Conservation (phyloP, 2,888 invertebrate species). For the Cantharis rufa region DNA sequence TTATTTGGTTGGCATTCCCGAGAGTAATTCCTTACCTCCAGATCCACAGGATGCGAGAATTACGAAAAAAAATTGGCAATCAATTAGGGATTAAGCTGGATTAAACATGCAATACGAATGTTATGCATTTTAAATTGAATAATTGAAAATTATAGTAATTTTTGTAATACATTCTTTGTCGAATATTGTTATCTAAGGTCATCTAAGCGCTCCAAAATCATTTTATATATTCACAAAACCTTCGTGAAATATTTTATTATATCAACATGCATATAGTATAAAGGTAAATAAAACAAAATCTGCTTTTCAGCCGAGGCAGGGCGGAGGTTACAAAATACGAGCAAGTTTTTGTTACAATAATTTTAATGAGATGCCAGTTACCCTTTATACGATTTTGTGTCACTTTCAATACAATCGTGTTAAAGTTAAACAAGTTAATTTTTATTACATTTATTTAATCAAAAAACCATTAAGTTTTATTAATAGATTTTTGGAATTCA, state of each 20-base stretch:
- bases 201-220: not conserved
- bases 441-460: not conserved
- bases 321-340: too few species aligned
- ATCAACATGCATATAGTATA: not conserved
- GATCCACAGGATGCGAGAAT: too few species aligned
- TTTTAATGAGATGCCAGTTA: not conserved
- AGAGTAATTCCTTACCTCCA: too few species aligned
- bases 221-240: not conserved
- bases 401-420: not conserved
- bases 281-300: not conserved
- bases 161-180: not conserved
- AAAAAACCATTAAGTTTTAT: not conserved
- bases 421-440: not conserved
- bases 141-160: not conserved
- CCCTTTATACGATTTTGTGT: not conserved
- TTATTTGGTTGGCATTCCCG: too few species aligned
- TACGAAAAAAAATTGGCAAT: too few species aligned
- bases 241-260: not conserved
- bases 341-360: too few species aligned
- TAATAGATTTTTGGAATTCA: not conserved
- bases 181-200: not conserved
- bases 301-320: not conserved
- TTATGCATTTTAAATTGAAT: not conserved
- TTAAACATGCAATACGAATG: too few species aligned
- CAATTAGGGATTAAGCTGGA: too few species aligned